Base-by-base conservation (phyloP, 2,797 vertebrate genomes). In the Tinamus major region DNA sequence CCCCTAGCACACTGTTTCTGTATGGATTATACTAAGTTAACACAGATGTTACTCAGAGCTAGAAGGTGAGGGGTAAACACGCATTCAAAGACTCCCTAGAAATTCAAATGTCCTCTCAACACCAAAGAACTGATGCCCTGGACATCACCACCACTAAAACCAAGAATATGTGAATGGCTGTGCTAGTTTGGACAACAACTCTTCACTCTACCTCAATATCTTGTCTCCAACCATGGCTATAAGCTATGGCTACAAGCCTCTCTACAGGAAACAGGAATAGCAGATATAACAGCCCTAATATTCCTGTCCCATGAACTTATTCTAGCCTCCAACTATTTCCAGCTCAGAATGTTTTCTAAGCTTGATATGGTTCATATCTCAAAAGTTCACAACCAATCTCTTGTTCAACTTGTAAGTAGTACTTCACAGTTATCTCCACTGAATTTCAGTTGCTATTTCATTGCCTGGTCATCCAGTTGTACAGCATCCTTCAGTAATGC, bases 381-480 rank as follows among this genome's bases (percentile, higher is more conserved):
- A 64, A 31, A 18, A 83, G n/a, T 4, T 35, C 7, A 2, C 19
- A 78, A 63, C 2, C 35, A 39, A 67, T 18, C 39, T 80, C 35
- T 41, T 63, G 15, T 18, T 53, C 29, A 85, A 19, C 33, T 51
- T 13, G 2, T 19, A 81, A 86, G 24, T 6, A 76, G 24, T 2
- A 64, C 23, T 81, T 93, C 58, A 81, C 23, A 49, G 8, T 62
- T 27, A 56, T 64, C 49, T 80, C 49, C 15, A 76, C 15, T 14
- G 39, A 39, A 76, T 51, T 79, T 72, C 74, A 84, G 37, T 13
- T 92, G 41, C 8, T 29, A 56, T 44, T 91, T 69, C 15, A 70
- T 53, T 89, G 86, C 17, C 49, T 61, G 20, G 42, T 65, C 21
- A 26, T 68, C 61, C 24, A 74, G 26, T 41, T 46, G 69, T 72